Evolutionary conservation across 2,797 vertebrate genomes (phyloP).

Genomic region (Synaphobranchus kaupii): DNA sequence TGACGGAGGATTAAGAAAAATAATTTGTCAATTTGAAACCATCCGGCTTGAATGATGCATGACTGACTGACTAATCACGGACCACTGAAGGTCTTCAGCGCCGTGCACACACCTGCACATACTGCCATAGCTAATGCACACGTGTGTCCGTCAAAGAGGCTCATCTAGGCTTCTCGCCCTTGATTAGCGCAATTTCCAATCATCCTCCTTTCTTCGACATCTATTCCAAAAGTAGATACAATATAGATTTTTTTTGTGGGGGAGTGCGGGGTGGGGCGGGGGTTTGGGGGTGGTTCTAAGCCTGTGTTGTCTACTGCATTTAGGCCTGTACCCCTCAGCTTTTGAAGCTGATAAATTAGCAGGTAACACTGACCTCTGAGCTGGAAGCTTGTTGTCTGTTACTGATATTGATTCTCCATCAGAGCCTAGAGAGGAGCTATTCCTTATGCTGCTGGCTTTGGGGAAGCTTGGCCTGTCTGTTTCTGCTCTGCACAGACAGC

Average conservation of each 20-base stretch:
- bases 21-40: constrained; percentile 45
- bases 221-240: constrained; percentile 34
- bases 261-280: too few species aligned
- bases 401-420: constrained; percentile 33
- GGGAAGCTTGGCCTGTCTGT: background rate
- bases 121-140: constrained; percentile 32
- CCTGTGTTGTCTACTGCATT: constrained; percentile 37
- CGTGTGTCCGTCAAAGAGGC: background rate
- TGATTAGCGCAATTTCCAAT: background rate
- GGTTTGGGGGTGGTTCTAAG: background rate
- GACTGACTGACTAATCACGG: constrained; percentile 43
- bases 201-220: constrained; percentile 36
- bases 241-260: constrained; percentile 20
- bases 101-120: constrained; percentile 13
- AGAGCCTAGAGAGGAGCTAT: constrained; percentile 18
- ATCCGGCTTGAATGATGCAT: constrained; percentile 44
- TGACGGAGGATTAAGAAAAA: constrained; percentile 37
- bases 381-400: constrained; percentile 33
- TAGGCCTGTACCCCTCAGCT: constrained; percentile 31
- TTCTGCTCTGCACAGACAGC: background rate
- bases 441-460: background rate
- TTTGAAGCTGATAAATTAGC: constrained; percentile 32
- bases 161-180: background rate
- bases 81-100: constrained; percentile 36
- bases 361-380: constrained; percentile 35